These are phyloP conservation scores for Oncopeltus fasciatus DNA, from an alignment of 1,140 invertebrate species.

Conservation along the genomic window DNA sequence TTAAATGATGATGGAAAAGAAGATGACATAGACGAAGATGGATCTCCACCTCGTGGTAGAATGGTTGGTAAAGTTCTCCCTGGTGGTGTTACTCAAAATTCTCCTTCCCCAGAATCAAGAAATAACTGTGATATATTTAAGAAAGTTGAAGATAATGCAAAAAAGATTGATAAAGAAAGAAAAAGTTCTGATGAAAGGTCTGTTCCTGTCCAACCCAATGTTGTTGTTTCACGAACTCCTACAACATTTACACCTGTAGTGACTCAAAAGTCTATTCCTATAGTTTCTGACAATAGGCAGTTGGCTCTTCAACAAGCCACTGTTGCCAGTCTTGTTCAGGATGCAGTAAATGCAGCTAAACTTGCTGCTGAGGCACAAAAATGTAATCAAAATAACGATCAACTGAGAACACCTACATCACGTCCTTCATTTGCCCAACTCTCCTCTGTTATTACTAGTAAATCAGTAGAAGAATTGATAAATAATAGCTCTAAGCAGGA, in stretches of 20 bases:
- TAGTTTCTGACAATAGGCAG: slow-evolving; percentile 10
- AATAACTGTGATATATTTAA: slow-evolving; percentile 10
- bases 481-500: not conserved
- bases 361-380: slow-evolving; percentile 20
- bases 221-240: slow-evolving; percentile 14
- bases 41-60: slow-evolving; percentile 23
- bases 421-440: not conserved
- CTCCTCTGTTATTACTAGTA: slow-evolving; percentile 1
- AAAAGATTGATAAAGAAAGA: slow-evolving; percentile 5
- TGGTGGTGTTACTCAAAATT: slow-evolving; percentile 17
- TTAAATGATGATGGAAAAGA: slow-evolving; percentile 21
- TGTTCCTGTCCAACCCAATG: slow-evolving; percentile 15
- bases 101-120: slow-evolving; percentile 1
- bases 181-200: slow-evolving; percentile 5
- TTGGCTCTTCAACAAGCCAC: slow-evolving; percentile 21
- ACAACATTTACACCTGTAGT: slow-evolving; percentile 17
- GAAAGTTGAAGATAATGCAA: not conserved
- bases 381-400: not conserved
- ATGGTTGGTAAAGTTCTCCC: slow-evolving; percentile 25
- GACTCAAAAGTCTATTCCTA: slow-evolving; percentile 17
- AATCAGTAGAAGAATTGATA: not conserved
- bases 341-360: slow-evolving; percentile 26
- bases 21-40: slow-evolving; percentile 22
- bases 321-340: slow-evolving; percentile 26
- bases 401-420: not conserved